phyloP scores from a whole-genome alignment of 2,888 invertebrate species.

The Drepanosiphum platanoidis region DNA sequence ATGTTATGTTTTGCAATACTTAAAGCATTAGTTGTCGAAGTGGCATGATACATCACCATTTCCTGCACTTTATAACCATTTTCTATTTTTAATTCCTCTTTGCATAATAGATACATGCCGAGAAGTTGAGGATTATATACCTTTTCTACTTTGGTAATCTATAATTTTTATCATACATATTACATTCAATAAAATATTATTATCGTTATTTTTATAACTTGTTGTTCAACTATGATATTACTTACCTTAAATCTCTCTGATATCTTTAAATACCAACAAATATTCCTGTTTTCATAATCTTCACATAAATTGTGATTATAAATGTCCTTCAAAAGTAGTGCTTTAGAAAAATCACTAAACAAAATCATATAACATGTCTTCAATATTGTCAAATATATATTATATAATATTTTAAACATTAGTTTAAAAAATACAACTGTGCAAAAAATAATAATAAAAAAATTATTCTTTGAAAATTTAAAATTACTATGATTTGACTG shows the following conservation, averaged over 20 bases:
- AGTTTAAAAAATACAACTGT: no score
- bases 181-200: neutral
- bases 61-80: neutral
- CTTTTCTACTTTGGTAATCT: neutral
- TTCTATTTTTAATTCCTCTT: neutral
- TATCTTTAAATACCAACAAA: neutral
- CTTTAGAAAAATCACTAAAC: slow-evolving; percentile 2
- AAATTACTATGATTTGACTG: no score
- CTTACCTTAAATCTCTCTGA: slow-evolving; percentile 40
- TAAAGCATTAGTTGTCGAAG: neutral
- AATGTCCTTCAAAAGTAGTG: neutral
- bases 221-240: neutral
- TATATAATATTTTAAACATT: no score
- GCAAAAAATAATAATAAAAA: neutral
- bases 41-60: neutral
- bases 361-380: no score
- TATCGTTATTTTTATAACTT: neutral
- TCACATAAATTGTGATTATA: neutral
- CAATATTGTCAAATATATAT: no score
- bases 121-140: neutral
- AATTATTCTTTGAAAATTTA: no score
- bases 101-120: slow-evolving; percentile 31
- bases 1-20: slow-evolving; percentile 9
- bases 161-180: neutral
- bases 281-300: neutral